Evolutionary conservation across 2,888 invertebrate genomes (phyloP).

Genomic region (Panorpa germanica): DNA sequence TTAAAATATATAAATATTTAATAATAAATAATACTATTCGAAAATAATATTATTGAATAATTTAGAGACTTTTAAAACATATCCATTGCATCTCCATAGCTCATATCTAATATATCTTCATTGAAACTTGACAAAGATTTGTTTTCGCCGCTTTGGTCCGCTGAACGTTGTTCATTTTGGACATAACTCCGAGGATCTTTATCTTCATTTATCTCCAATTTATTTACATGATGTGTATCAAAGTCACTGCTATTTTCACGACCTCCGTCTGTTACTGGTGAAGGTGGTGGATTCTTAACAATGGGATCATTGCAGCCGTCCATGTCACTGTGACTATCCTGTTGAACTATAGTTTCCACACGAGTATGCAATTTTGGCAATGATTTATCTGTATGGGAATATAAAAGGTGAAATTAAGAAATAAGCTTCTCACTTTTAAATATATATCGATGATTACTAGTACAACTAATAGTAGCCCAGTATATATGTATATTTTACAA

Average conservation of each 20-base stretch:
- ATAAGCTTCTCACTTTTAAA: slow-evolving; percentile 6
- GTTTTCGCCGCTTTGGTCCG: too few relatives aligned
- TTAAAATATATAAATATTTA: too few relatives aligned
- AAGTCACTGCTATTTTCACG: slow-evolving; percentile 45
- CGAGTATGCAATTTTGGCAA: slow-evolving; percentile 41
- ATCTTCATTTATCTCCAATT: too few relatives aligned
- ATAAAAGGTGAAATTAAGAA: slow-evolving; percentile 9
- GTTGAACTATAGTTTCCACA: slow-evolving; percentile 31
- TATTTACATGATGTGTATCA: slow-evolving; percentile 25
- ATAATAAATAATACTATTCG: too few relatives aligned
- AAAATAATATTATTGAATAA: too few relatives aligned
- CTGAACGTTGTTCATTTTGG: too few relatives aligned
- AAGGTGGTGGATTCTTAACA: slow-evolving; percentile 60
- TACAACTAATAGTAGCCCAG: too few relatives aligned
- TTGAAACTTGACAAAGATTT: slow-evolving; percentile 30
- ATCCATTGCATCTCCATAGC: slow-evolving; percentile 53
- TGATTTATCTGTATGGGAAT: slow-evolving; percentile 34
- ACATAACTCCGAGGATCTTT: too few relatives aligned
- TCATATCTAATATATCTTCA: slow-evolving; percentile 53
- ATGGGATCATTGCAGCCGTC: slow-evolving; percentile 25
- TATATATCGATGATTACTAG: neutral
- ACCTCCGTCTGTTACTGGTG: slow-evolving; percentile 53
- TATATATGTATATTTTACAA: too few relatives aligned
- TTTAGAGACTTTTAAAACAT: too few relatives aligned
- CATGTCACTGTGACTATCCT: slow-evolving; percentile 32